Conservation (phyloP, 2,888 invertebrate species). For the Nasonovia ribisnigri region DNA sequence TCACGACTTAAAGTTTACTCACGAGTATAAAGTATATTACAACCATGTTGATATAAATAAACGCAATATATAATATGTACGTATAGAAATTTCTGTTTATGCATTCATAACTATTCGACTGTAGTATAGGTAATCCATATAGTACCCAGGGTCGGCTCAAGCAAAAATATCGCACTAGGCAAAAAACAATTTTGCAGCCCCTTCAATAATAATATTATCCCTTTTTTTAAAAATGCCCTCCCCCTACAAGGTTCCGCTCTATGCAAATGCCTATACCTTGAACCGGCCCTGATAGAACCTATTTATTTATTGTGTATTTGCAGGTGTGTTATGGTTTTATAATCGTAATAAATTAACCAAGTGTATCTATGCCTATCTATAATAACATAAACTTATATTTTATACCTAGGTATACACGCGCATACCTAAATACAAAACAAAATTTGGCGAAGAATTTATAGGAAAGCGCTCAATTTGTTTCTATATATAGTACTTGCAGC, state of each 20-base stretch:
- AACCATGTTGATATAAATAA: not conserved
- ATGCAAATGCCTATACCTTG: too few species aligned
- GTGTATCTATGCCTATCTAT: not conserved
- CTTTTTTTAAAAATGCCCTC: too few species aligned
- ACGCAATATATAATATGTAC: not conserved
- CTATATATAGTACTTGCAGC: not conserved
- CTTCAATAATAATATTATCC: too few species aligned
- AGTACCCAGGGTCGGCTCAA: too few species aligned
- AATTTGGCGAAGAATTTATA: not conserved
- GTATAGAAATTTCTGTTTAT: not conserved
- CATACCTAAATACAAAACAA: not conserved
- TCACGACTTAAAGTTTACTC: not conserved
- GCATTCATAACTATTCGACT: not conserved
- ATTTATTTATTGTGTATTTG: not conserved
- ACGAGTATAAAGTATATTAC: not conserved
- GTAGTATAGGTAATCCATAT: too few species aligned
- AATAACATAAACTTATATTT: too few species aligned
- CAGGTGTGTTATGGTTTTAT: not conserved
- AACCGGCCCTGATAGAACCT: too few species aligned
- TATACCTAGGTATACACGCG: not conserved
- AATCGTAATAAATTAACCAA: not conserved
- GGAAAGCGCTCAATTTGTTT: not conserved
- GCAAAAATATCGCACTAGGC: too few species aligned
- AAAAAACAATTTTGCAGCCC: too few species aligned
- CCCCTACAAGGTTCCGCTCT: too few species aligned